Base-by-base conservation (phyloP, 2,113 vertebrate genomes). In the Pterocles burchelli region DNA sequence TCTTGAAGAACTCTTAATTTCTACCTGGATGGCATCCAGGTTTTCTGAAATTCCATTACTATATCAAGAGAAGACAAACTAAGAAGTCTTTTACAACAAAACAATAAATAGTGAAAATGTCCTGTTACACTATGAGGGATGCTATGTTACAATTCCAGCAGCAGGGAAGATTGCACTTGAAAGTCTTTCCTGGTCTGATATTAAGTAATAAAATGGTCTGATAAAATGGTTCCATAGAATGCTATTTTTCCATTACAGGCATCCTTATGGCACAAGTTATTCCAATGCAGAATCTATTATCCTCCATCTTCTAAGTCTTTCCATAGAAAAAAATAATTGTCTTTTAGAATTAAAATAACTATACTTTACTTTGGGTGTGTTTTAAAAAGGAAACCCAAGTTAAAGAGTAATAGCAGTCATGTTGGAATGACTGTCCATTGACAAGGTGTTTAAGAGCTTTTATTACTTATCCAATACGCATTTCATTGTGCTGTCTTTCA, bases 41-140 rank as follows among this genome's bases (percentile, higher is more conserved):
- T 65, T 84, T 81, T 34, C 76, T 74, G 51, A 52, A 13, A 52
- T 73, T 58, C 49, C 17, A 11, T 57, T 45, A 43, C 36, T 66
- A 1, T 25, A 33, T 25, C 17, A 68, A 90, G 19, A 59, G 21
- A 73, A 59, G 10, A 31, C 15, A 36, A 55, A 41, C 34, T 28
- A 70, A 77, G 31, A 38, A 29, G 9, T 21, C 8, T 76, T 73
- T 38, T 33, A 52, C 21, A 59, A 45, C 12, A 11, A 72, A 68
- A 76, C 24, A 6, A 66, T 31, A 57, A 74, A 43, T 28, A n/a
- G 57, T 7, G 7, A 79, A 78, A 89, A 19, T 19, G 2, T 13
- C 22, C 45, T 2, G 0, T 46, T 34, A 72, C 11, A 16, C 2
- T 31, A 2, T 3, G 17, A 89, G 18, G 34, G 2, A 48, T 65